These are phyloP conservation scores for Erethizon dorsatum DNA, from an alignment of 2,797 vertebrate genomes.

Conservation along the genomic window DNA sequence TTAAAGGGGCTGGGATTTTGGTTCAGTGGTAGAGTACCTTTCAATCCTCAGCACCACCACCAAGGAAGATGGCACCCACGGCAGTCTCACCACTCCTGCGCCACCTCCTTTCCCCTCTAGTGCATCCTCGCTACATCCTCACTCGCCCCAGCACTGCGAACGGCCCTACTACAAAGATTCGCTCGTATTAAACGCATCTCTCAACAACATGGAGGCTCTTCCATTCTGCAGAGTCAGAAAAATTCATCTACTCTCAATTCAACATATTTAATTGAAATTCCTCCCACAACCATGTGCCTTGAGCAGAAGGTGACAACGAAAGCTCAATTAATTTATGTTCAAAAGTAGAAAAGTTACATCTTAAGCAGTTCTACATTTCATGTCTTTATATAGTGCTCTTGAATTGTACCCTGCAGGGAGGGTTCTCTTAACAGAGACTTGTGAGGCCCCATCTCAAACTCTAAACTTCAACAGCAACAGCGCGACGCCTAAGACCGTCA, in stretches of 20 bases:
- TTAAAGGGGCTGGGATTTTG: neutral
- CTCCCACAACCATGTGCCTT: constrained; percentile 64
- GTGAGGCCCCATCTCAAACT: neutral
- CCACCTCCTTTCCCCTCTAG: neutral
- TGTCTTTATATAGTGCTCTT: neutral
- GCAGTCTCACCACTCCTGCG: neutral
- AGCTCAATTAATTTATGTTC: constrained; percentile 50
- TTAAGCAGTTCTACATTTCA: neutral
- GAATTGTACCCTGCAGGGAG: neutral
- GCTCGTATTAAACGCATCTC: neutral
- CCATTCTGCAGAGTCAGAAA: constrained; percentile 40
- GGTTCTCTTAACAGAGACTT: neutral
- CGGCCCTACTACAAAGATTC: neutral
- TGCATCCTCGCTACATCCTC: neutral
- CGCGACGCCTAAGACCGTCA: neutral
- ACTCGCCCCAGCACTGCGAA: neutral
- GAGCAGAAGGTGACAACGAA: constrained; percentile 66
- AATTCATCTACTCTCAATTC: neutral
- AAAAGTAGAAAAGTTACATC: constrained; percentile 25
- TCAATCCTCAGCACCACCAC: neutral
- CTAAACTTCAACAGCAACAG: neutral
- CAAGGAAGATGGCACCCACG: too few species aligned
- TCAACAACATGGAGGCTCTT: constrained; percentile 24
- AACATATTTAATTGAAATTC: constrained; percentile 62
- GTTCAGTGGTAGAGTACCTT: neutral